Evolutionary conservation across 1,140 invertebrate species (phyloP).

Genomic region (Elymnias hypermnestra): DNA sequence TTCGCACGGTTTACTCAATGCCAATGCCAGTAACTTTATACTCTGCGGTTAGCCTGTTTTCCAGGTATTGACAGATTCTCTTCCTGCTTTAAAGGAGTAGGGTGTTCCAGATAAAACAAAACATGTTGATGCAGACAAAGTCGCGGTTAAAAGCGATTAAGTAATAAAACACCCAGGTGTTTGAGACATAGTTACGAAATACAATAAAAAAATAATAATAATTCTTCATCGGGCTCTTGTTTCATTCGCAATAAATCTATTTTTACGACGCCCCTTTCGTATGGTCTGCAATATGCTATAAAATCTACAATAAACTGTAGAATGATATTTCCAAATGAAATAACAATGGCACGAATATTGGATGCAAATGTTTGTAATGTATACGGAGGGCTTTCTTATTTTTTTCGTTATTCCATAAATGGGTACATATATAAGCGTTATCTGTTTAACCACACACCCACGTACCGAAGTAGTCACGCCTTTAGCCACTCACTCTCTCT

Average conservation of each 20-base stretch:
- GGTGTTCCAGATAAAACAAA: no score
- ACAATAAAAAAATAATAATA: conserved; percentile 6
- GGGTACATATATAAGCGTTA: no score
- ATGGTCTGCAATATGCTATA: conserved; percentile 17
- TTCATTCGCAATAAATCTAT: conserved; percentile 11
- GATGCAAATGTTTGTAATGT: no score
- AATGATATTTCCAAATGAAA: no score
- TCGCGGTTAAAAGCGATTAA: background rate
- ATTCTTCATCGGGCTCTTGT: conserved; percentile 4
- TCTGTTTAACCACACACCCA: no score
- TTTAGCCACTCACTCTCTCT: no score
- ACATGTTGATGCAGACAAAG: no score
- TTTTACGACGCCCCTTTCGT: conserved; percentile 7
- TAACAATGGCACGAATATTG: no score
- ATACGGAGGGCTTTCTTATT: no score
- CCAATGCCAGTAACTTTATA: conserved; percentile 3
- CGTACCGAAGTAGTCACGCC: no score
- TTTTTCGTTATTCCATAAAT: no score
- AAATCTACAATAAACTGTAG: conserved; percentile 10
- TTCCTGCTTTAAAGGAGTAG: conserved; percentile 10
- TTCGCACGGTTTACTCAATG: conserved; percentile 15
- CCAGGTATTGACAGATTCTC: conserved; percentile 7
- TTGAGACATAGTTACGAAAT: background rate
- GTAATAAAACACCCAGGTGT: conserved; percentile 12
- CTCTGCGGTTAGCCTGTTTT: conserved; percentile 5